Evolutionary conservation across 1,140 invertebrate genomes (phyloP).

Genomic region (Paracyclopina nana): DNA sequence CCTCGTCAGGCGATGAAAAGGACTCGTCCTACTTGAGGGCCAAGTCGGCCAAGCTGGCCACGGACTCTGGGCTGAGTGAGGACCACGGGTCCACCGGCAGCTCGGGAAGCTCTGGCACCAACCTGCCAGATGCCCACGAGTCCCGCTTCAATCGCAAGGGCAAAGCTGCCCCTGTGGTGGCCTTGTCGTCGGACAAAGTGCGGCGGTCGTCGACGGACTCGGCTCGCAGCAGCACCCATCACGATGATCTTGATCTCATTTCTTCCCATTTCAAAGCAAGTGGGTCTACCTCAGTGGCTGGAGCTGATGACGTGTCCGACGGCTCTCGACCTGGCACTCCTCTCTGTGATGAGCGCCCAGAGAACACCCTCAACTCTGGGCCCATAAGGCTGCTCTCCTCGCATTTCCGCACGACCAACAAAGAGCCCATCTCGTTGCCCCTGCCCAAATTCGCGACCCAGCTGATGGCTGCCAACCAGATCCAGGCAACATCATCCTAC

Average conservation of each 20-base stretch:
- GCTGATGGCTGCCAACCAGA: background rate
- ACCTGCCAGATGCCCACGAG: too few relatives aligned
- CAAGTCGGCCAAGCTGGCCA: background rate
- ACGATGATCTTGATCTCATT: too few relatives aligned
- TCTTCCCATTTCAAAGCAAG: too few relatives aligned
- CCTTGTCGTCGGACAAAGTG: background rate
- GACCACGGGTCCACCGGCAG: slow-evolving; percentile 1
- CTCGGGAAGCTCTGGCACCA: too few relatives aligned
- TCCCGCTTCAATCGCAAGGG: background rate
- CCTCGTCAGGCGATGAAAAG: background rate
- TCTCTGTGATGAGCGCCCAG: slow-evolving; percentile 14
- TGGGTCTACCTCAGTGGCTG: too few relatives aligned
- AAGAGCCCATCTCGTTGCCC: slow-evolving; percentile 13
- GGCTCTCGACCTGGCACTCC: slow-evolving; percentile 7
- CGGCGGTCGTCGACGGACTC: background rate
- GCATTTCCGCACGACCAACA: too few relatives aligned
- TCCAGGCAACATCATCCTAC: background rate
- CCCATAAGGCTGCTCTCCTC: background rate
- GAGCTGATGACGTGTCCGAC: background rate
- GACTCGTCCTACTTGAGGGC: background rate
- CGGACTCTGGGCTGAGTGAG: background rate
- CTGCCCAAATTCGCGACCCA: slow-evolving; percentile 1
- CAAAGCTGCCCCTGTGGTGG: background rate
- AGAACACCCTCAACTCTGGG: background rate
- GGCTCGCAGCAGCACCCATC: too few relatives aligned